Base-by-base conservation (phyloP, 1,140 invertebrate species). In the Nautilus pompilius region DNA sequence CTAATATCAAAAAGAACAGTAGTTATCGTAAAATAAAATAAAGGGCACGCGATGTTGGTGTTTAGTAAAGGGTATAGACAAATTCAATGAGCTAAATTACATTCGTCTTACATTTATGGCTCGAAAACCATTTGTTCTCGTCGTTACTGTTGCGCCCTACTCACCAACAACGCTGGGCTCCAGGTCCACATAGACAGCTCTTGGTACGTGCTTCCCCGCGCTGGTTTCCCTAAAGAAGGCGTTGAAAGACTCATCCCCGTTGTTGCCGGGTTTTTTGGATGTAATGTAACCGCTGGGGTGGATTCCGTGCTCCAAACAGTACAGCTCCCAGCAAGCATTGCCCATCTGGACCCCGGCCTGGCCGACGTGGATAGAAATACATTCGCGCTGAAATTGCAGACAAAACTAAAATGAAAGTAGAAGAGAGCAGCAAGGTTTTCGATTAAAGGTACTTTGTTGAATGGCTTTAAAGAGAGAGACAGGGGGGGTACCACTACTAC, bases 321-420 rank as follows among this genome's bases (percentile, higher is more conserved):
- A 95, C 58, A 95, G 84, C 79, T 95, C 93, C 87, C 87, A 88
- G 72, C 87, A 88, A 57, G 90, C 90, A 79, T 93, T 93, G 66
- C 92, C 93, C 77, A 94, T 93, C 83, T 95, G 93, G 3, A 93
- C 91, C 53, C 92, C 92, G 63, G 92, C 92, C 83, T 95, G 92
- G 41, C 92, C 92, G 72, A 94, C 89, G 82, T 93, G 92, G 64
- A 93, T 88, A 70, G 90, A 92, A 75, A 94, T 91, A 76, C 90
- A 91, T 87, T 94, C 92, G 63, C 85, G 78, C 85, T 79, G 64
- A 5, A 63, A 67, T 54, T 41, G 58, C 46, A 54, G 34, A 54
- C 36, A 46, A 2, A 29, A 1, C 57, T 34, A 49, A 36, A 17
- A 6, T 49, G n/a, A 28, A 13, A 17, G 28, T 28, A 4, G 3